Percentiles rank a stretch among this genome's conserved stretches.
These are phyloP conservation scores for Dryobota labecula DNA, from an alignment of 2,888 invertebrate species.

Conservation along the genomic window DNA sequence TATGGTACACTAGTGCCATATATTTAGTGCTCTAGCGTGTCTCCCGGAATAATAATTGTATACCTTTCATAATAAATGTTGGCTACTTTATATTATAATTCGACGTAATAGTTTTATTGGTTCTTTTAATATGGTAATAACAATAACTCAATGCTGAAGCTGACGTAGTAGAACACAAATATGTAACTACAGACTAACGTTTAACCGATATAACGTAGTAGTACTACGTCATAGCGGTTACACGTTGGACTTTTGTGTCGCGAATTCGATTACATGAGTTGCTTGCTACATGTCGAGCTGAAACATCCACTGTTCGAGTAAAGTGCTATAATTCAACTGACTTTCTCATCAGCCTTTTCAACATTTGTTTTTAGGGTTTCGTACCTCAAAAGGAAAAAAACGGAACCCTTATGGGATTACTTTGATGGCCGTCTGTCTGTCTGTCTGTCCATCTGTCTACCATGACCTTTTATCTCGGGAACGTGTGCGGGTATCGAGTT, in stretches of 20 bases:
- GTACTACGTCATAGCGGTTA: too few species aligned
- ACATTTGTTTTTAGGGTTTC: too few species aligned
- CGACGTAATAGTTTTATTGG: slow-evolving; percentile 46
- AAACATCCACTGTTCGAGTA: not conserved
- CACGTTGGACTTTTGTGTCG: not conserved
- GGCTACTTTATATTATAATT: slow-evolving; percentile 51
- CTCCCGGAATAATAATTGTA: slow-evolving; percentile 63
- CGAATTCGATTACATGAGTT: not conserved
- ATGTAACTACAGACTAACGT: too few species aligned
- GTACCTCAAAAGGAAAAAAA: too few species aligned
- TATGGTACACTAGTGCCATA: slow-evolving; percentile 50
- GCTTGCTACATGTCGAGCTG: not conserved
- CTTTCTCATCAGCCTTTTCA: not conserved
- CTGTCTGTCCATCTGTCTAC: too few species aligned
- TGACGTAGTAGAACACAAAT: too few species aligned
- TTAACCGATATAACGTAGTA: too few species aligned
- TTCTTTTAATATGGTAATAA: slow-evolving; percentile 55
- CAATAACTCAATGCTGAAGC: slow-evolving; percentile 37
- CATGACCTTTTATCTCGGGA: too few species aligned
- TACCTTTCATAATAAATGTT: slow-evolving; percentile 59
- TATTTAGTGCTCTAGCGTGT: slow-evolving; percentile 51
- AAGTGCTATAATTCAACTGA: not conserved
- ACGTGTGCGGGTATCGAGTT: too few species aligned
- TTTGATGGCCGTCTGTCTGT: too few species aligned
- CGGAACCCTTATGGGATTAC: too few species aligned